Evolutionary conservation across 2,888 invertebrate species (phyloP).

Genomic region (Tenthredo notha): DNA sequence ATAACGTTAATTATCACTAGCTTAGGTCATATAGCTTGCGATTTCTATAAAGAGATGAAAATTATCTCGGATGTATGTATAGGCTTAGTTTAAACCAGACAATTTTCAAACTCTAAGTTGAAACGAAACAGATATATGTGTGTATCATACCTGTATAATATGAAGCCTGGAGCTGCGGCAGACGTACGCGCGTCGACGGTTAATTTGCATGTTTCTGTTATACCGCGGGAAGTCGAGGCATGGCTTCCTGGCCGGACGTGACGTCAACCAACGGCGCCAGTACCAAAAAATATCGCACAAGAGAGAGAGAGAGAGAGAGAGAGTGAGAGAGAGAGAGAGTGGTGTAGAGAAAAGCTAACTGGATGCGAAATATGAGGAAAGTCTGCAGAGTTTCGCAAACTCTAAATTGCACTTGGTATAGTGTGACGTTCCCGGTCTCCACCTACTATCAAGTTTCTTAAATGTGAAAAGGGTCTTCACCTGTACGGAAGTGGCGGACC

Average conservation of each 20-base stretch:
- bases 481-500: not conserved
- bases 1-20: not conserved
- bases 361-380: slow-evolving; percentile 39
- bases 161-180: slow-evolving; percentile 9
- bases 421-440: not conserved
- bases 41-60: not conserved
- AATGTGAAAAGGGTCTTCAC: slow-evolving; percentile 13
- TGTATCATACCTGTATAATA: not conserved
- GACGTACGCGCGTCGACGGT: slow-evolving; percentile 41
- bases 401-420: not conserved
- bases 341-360: not conserved
- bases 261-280: slow-evolving; percentile 34
- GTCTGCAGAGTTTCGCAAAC: slow-evolving; percentile 32
- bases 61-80: not conserved
- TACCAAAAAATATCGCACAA: slow-evolving; percentile 30
- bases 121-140: not conserved
- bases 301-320: not conserved
- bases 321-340: not conserved
- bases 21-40: not conserved
- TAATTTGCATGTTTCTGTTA: slow-evolving; percentile 46
- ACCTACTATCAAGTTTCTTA: slow-evolving; percentile 46
- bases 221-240: slow-evolving; percentile 41
- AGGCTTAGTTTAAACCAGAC: not conserved
- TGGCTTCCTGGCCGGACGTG: slow-evolving; percentile 42
- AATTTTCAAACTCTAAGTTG: not conserved